Evolutionary conservation across 2,113 vertebrate species (phyloP).

Genomic region (Alaudala cheleensis): DNA sequence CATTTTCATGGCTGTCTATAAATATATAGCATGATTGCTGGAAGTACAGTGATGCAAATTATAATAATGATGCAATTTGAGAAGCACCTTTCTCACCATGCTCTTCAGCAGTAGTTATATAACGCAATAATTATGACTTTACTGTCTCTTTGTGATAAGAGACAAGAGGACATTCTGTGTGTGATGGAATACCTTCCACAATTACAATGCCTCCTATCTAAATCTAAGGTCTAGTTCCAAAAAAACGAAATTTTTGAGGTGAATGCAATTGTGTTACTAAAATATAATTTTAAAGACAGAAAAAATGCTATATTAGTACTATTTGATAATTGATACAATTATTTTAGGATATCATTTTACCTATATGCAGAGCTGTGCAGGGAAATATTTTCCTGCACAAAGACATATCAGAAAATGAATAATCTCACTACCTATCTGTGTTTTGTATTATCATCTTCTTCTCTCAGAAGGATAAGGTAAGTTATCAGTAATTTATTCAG

Average conservation of each 20-base stretch:
- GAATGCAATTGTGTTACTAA: not conserved
- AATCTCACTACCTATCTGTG: not conserved
- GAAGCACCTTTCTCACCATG: not conserved
- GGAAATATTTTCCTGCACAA: not conserved
- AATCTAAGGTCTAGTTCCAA: not conserved
- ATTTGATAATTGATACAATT: not conserved
- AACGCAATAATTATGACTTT: not conserved
- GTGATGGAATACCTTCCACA: not conserved
- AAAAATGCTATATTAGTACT: not conserved
- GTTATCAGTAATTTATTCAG: not conserved
- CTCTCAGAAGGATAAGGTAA: not conserved
- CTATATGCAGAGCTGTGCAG: not conserved
- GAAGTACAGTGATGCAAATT: not conserved
- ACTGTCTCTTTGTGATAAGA: not conserved
- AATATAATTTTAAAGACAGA: not conserved
- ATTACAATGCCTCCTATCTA: not conserved
- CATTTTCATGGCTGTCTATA: not conserved
- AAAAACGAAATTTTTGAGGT: not conserved
- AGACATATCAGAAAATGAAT: not conserved
- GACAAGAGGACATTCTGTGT: not conserved
- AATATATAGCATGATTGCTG: not conserved
- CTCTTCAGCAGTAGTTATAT: not conserved
- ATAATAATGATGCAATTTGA: not conserved
- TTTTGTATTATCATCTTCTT: not conserved
- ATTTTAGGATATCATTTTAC: not conserved